These are phyloP conservation scores for Enteromius treurensis DNA, from an alignment of 2,797 vertebrate species.

Conservation along the genomic window DNA sequence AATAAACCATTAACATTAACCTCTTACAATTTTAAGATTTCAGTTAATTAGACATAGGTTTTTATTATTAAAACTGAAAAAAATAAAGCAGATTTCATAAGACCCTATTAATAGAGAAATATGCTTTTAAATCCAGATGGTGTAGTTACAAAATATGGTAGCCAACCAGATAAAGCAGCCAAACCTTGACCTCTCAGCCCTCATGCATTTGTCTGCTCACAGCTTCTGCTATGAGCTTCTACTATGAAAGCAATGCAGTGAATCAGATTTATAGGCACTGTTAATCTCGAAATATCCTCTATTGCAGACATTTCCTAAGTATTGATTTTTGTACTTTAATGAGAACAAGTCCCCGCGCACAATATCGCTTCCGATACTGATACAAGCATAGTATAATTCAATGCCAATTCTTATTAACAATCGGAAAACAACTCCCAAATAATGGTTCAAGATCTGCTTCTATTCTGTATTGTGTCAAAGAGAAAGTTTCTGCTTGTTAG, in stretches of 20 bases:
- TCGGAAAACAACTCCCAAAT: not conserved
- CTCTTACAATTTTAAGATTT: not conserved
- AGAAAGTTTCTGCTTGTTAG: constrained; percentile 41
- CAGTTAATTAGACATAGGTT: not conserved
- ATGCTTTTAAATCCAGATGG: not conserved
- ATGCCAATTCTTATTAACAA: not conserved
- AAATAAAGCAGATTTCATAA: not conserved
- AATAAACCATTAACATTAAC: not conserved
- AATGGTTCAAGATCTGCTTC: not conserved
- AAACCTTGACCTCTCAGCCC: not conserved
- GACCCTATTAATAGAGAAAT: not conserved
- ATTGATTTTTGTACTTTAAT: constrained; percentile 2
- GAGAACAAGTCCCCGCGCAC: not conserved
- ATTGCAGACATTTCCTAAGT: not conserved
- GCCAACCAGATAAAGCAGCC: not conserved
- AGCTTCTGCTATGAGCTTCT: not conserved
- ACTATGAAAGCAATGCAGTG: not conserved
- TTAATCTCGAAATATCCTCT: constrained; percentile 4
- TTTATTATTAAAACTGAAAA: not conserved
- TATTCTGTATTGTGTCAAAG: constrained; percentile 9
- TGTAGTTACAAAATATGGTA: not conserved
- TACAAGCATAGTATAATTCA: not conserved
- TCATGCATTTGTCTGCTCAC: not conserved
- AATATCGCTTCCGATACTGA: not conserved
- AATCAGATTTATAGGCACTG: not conserved